A percentile compares a stretch with the other conserved stretches of the same genome.
These are phyloP conservation scores for Apantesis nais DNA, from an alignment of 2,888 invertebrate genomes.

Conservation along the genomic window DNA sequence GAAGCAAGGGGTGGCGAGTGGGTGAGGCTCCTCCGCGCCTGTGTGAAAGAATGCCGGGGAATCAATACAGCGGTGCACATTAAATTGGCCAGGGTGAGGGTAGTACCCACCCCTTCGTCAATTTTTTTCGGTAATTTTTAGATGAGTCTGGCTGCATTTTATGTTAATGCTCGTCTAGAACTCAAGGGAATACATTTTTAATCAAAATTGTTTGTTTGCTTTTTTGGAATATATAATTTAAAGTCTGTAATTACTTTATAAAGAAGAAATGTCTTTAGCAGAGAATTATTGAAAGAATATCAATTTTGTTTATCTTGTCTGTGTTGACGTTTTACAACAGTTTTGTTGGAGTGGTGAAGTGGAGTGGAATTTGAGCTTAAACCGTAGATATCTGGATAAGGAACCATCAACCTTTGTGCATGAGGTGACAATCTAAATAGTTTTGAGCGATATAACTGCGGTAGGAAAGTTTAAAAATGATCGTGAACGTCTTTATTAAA, in stretches of 20 bases:
- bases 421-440: neutral
- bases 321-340: neutral
- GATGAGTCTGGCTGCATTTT: constrained; percentile 38
- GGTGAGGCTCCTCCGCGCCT: constrained; percentile 69
- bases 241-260: neutral
- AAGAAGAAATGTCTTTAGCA: neutral
- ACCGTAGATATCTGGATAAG: neutral
- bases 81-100: constrained; percentile 76
- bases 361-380: neutral
- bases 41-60: constrained; percentile 84
- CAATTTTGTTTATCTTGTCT: neutral
- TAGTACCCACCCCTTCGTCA: constrained; percentile 55
- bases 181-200: constrained; percentile 12
- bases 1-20: constrained; percentile 42
- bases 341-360: neutral
- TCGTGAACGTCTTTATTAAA: neutral
- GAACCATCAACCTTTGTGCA: neutral
- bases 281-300: neutral
- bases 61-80: constrained; percentile 84
- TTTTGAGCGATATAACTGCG: neutral
- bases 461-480: neutral
- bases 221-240: neutral
- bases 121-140: constrained; percentile 63
- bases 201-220: constrained; percentile 1
- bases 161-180: constrained; percentile 24